A percentile compares a stretch with the other conserved stretches of the same genome.
Conservation (phyloP, 2,797 vertebrate genomes). For the Parauchenoglanis punctatus region DNA sequence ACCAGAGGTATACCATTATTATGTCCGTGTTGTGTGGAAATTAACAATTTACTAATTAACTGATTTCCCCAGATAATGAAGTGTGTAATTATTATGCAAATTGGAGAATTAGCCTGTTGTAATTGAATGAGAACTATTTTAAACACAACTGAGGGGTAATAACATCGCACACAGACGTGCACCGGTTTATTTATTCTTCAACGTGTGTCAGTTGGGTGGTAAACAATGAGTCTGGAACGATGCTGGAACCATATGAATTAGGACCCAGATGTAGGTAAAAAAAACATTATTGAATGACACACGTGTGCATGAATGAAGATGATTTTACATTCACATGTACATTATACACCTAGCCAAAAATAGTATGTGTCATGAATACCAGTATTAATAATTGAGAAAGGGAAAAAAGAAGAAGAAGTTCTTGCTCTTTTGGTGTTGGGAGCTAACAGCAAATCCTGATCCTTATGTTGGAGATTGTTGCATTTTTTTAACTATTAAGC, state of each 20-base stretch:
- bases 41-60: slow-evolving; percentile 16
- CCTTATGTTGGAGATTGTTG: not conserved
- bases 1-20: not conserved
- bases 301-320: not conserved
- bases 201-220: not conserved
- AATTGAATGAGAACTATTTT: slow-evolving; percentile 21
- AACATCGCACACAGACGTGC: not conserved
- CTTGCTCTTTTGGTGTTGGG: not conserved
- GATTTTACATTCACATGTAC: not conserved
- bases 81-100: slow-evolving; percentile 19
- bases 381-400: not conserved
- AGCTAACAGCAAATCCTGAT: not conserved
- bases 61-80: slow-evolving; percentile 18
- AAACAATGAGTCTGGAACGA: not conserved
- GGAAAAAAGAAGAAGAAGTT: not conserved
- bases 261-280: not conserved
- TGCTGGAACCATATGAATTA: not conserved
- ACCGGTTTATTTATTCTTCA: not conserved
- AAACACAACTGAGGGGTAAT: slow-evolving; percentile 8
- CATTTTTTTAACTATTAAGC: not conserved
- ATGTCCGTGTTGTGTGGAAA: not conserved
- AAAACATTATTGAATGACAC: not conserved
- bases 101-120: not conserved
- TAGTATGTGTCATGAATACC: too few species aligned
- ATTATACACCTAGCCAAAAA: not conserved